A percentile compares a stretch with the other conserved stretches of the same genome.
phyloP scores from a whole-genome alignment of 2,113 vertebrate species.

The Dryoscopus gambensis region DNA sequence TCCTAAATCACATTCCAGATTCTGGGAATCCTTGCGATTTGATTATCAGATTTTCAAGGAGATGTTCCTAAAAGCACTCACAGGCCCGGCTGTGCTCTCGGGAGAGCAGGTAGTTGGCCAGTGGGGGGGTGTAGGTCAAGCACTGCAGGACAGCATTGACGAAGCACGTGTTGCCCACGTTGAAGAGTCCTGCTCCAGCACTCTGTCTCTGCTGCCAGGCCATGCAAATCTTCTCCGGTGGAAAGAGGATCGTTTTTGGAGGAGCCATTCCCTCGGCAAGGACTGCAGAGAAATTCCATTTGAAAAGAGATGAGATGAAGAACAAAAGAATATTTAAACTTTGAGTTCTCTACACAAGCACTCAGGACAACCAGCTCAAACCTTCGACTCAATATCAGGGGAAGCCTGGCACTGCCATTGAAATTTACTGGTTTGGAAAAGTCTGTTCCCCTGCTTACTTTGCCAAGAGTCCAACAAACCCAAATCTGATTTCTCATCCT shows the following conservation, averaged over 20 bases:
- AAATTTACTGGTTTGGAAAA: not conserved
- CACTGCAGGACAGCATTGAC: conserved; percentile 90
- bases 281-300: conserved; percentile 32
- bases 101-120: conserved; percentile 89
- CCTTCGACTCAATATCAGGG: too few species aligned
- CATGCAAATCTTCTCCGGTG: conserved; percentile 83
- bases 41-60: not conserved
- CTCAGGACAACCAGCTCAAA: not conserved
- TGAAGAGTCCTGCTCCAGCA: conserved; percentile 87
- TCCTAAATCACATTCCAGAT: too few species aligned
- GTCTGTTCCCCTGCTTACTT: not conserved
- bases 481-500: not conserved
- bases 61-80: conserved; percentile 38
- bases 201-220: conserved; percentile 84
- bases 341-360: not conserved
- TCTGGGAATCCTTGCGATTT: not conserved
- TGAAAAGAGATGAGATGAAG: not conserved
- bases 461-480: not conserved
- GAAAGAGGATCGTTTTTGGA: conserved; percentile 85
- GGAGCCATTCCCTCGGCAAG: conserved; percentile 80
- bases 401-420: not conserved
- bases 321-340: not conserved
- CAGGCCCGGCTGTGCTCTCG: conserved; percentile 87
- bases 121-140: conserved; percentile 86
- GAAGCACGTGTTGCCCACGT: conserved; percentile 90